Conservation (phyloP, 2,888 invertebrate species). For the Scelioninae gen. 2 region DNA sequence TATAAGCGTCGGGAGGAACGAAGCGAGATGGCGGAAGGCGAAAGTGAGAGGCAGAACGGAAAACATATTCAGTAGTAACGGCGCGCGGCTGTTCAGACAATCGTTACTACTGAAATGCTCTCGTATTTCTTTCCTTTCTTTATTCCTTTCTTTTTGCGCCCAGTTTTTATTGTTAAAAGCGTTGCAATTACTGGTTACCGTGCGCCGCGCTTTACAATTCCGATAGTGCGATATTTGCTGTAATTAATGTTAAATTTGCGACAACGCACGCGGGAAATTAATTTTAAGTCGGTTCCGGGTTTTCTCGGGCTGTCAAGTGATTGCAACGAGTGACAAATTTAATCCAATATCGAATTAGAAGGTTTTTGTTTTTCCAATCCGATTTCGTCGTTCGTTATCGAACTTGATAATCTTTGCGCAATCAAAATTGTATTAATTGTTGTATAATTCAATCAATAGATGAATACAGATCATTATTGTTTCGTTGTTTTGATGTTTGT, state of each 20-base stretch:
- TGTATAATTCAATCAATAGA: no score
- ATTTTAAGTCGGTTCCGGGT: background rate
- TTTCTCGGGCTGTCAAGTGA: conserved; percentile 4
- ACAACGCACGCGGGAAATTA: background rate
- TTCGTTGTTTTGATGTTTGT: no score
- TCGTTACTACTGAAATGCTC: conserved; percentile 40
- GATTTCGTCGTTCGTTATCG: background rate
- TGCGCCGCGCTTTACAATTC: background rate
- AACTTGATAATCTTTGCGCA: background rate
- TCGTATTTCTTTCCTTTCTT: conserved; percentile 27
- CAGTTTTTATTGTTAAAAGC: conserved; percentile 29
- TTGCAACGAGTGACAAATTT: conserved; percentile 6
- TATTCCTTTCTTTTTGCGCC: conserved; percentile 14
- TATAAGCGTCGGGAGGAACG: conserved; percentile 6
- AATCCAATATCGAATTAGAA: conserved; percentile 9
- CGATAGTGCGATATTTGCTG: conserved; percentile 25
- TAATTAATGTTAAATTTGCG: conserved; percentile 39
- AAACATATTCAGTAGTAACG: conserved; percentile 52
- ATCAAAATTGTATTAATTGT: background rate
- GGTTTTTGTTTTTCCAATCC: background rate
- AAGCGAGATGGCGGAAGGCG: background rate
- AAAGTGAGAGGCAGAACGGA: conserved; percentile 9
- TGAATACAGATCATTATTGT: no score
- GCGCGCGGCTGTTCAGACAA: conserved; percentile 47
- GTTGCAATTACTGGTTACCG: conserved; percentile 35